phyloP scores from a whole-genome alignment of 2,888 invertebrate species.

The Gryllus longicercus region DNA sequence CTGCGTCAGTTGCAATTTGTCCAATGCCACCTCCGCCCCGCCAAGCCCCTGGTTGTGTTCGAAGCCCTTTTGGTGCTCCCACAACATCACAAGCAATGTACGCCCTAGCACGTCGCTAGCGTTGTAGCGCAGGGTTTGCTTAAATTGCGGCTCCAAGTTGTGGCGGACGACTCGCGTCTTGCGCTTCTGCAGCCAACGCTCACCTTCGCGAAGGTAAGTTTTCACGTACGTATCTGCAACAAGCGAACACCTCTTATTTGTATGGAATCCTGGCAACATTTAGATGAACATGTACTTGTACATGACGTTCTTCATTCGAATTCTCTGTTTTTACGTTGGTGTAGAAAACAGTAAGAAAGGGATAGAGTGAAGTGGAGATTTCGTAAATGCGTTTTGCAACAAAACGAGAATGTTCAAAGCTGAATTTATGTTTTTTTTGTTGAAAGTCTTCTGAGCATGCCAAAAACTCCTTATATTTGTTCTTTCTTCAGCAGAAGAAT shows the following conservation, averaged over 20 bases:
- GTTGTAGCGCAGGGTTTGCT: constrained; percentile 80
- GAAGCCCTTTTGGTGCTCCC: constrained; percentile 86
- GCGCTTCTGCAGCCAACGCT: constrained; percentile 84
- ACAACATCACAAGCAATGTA: constrained; percentile 84
- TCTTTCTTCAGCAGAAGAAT: too few relatives aligned
- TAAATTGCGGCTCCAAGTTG: constrained; percentile 78
- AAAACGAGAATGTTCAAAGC: too few relatives aligned
- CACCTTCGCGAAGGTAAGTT: constrained; percentile 85
- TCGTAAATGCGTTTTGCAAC: too few relatives aligned
- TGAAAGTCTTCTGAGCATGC: too few relatives aligned
- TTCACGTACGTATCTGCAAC: constrained; percentile 86
- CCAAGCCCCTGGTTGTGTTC: constrained; percentile 79
- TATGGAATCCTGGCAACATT: too few relatives aligned
- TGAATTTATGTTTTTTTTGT: too few relatives aligned
- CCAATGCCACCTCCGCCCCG: constrained; percentile 81
- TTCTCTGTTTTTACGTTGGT: too few relatives aligned
- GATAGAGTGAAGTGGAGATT: too few relatives aligned
- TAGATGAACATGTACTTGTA: too few relatives aligned
- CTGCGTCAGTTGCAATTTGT: constrained; percentile 74
- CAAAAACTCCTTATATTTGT: too few relatives aligned
- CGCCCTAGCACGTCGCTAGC: constrained; percentile 56
- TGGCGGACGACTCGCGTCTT: constrained; percentile 83
- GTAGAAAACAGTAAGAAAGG: too few relatives aligned
- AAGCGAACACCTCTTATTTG: constrained; percentile 12
- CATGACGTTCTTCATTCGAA: too few relatives aligned